Conservation (phyloP, 2,888 invertebrate species). For the Pristionchus entomophagus region DNA sequence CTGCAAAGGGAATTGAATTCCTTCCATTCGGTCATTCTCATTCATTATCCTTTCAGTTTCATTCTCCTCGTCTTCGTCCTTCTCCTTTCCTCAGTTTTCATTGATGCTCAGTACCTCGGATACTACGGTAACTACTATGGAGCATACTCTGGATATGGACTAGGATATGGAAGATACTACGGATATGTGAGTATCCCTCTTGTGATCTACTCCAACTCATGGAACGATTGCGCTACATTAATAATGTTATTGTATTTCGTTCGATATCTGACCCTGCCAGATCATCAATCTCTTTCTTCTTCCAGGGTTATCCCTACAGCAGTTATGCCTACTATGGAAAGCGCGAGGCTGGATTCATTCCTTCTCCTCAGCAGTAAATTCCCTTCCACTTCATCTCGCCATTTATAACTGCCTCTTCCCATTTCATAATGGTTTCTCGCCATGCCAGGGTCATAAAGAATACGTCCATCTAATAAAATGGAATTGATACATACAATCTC, state of each 20-base stretch:
- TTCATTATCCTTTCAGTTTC: neutral
- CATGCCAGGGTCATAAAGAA: constrained; percentile 2
- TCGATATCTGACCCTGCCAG: too few species aligned
- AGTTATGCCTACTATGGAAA: constrained; percentile 53
- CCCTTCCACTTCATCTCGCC: neutral
- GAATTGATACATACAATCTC: neutral
- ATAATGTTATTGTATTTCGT: too few species aligned
- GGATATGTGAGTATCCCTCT: constrained; percentile 22
- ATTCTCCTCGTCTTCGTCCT: neutral
- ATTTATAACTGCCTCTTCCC: neutral
- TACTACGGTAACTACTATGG: constrained; percentile 55
- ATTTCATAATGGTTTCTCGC: neutral
- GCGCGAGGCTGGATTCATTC: constrained; percentile 52
- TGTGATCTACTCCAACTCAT: too few species aligned
- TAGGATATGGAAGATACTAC: constrained; percentile 41
- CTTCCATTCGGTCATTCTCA: neutral
- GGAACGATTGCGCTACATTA: too few species aligned
- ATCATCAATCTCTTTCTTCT: neutral
- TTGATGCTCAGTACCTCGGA: constrained; percentile 40
- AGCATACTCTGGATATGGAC: constrained; percentile 53
- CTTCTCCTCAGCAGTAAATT: constrained; percentile 29
- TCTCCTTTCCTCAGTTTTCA: neutral
- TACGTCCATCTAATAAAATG: too few species aligned
- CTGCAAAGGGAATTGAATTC: too few species aligned
- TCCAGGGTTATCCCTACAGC: constrained; percentile 43